Base-by-base conservation (phyloP, 2,113 vertebrate species). In the Anseranas semipalmata region DNA sequence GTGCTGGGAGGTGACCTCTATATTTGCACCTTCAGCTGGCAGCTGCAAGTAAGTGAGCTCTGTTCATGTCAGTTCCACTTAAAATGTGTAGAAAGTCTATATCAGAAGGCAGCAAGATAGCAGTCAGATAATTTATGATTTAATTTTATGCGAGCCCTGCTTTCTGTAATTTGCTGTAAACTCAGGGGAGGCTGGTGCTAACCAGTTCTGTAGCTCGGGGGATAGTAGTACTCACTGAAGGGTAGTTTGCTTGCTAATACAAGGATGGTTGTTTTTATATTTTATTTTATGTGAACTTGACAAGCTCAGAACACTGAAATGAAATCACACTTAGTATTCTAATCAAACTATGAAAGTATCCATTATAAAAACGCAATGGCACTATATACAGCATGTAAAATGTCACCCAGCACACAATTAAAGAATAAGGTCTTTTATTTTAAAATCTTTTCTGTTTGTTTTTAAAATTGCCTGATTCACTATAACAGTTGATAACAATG, bases 101-200 rank as follows among this genome's bases (percentile, higher is more conserved):
- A 98, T 98, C 98, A 97, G 98, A 98, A 98, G 98, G 98, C 98
- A 98, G 98, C 98, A 97, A 99, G 99, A 99, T 99, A 99, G 98
- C 98, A 98, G 98, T 98, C 98, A 98, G 98, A 99, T 99, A 99
- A 99, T 99, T 99, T 99, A 99, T 99, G 99, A 99, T 99, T 99
- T 99, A 99, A 99, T 99, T 99, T 99, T 99, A 99, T 99, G 98
- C 98, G 98, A 99, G 98, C 98, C 97, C 98, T 98, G 99, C 99
- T 99, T 99, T 99, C 98, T 98, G 98, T 99, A 99, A 99, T 99
- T 99, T 99, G 99, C 99, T 99, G 98, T 99, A 99, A 99, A 98
- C 99, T 99, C 98, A 98, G 96, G 98, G 98, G 98, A 98, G 96
- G 98, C 98, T 98, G 98, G 97, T 96, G 98, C 98, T 98, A 98